Evolutionary conservation across 1,140 invertebrate species (phyloP).

Genomic region (Anastrepha ludens): DNA sequence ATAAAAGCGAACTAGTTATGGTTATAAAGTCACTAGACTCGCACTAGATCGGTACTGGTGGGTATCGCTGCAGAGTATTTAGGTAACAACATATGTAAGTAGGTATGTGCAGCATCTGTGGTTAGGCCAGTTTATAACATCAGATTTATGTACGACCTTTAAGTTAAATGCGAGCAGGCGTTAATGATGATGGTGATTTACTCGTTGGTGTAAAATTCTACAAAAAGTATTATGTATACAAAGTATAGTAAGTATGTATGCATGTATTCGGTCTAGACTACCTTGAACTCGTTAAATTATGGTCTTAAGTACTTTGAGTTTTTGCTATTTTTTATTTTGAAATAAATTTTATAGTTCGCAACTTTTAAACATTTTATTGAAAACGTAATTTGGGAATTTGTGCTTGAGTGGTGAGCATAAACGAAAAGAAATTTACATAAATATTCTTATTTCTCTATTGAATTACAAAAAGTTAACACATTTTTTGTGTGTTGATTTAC

Average conservation of each 20-base stretch:
- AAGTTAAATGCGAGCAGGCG: conserved; percentile 11
- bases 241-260: neutral
- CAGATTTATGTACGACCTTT: neutral
- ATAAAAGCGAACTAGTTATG: too few relatives aligned
- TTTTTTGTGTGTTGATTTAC: too few relatives aligned
- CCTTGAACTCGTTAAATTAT: conserved; percentile 40
- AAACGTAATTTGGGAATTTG: neutral
- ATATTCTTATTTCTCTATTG: too few relatives aligned
- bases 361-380: neutral
- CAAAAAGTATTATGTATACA: neutral
- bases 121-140: neutral
- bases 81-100: neutral
- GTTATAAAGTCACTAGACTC: too few relatives aligned
- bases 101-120: neutral
- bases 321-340: conserved; percentile 2
- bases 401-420: neutral
- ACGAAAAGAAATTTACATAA: too few relatives aligned
- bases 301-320: neutral
- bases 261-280: conserved; percentile 17
- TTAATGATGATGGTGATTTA: conserved; percentile 29
- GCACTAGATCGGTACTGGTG: too few relatives aligned
- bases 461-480: too few relatives aligned
- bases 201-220: neutral
- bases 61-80: neutral
- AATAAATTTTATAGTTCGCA: conserved; percentile 11